Percentiles rank a stretch among this genome's conserved stretches.
These are phyloP conservation scores for Isoperla grammatica DNA, from an alignment of 2,888 invertebrate species.

Conservation along the genomic window DNA sequence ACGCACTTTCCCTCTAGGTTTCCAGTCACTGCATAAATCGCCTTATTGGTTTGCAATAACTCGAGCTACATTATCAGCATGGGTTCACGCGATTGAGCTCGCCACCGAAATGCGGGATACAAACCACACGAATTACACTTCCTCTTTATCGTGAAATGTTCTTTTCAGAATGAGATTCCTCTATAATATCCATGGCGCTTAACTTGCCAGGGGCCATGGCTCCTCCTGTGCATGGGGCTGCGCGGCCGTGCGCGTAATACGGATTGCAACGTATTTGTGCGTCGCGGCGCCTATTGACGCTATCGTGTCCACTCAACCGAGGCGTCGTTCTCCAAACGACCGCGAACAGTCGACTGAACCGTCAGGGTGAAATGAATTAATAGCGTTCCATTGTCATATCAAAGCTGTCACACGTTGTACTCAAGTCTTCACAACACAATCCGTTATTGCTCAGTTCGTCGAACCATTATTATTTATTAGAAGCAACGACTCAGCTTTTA, in stretches of 20 bases:
- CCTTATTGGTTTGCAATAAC: too few species aligned
- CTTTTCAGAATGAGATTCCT: constrained; percentile 15
- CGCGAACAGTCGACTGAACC: constrained; percentile 15
- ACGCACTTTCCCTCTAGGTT: too few species aligned
- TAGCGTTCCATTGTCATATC: constrained; percentile 22
- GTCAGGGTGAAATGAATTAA: constrained; percentile 24
- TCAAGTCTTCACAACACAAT: too few species aligned
- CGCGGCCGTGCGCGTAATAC: constrained; percentile 13
- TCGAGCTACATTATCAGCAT: too few species aligned
- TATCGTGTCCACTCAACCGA: constrained; percentile 15
- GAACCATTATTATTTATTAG: too few species aligned
- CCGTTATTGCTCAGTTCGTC: too few species aligned
- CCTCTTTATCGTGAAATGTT: constrained; percentile 1
- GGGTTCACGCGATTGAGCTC: too few species aligned
- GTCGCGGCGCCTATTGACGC: constrained; percentile 13
- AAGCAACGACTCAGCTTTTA: too few species aligned
- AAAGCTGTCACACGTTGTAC: too few species aligned
- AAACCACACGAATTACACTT: too few species aligned
- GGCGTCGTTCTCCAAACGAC: constrained; percentile 1
- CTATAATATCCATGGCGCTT: constrained; percentile 13
- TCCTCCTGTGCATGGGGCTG: not conserved
- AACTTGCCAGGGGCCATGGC: constrained; percentile 13
- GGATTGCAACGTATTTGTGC: not conserved
- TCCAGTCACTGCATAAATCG: too few species aligned
- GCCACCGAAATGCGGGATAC: too few species aligned